Evolutionary conservation across 2,888 invertebrate genomes (phyloP).

Genomic region (Neocrepidodera transversa): DNA sequence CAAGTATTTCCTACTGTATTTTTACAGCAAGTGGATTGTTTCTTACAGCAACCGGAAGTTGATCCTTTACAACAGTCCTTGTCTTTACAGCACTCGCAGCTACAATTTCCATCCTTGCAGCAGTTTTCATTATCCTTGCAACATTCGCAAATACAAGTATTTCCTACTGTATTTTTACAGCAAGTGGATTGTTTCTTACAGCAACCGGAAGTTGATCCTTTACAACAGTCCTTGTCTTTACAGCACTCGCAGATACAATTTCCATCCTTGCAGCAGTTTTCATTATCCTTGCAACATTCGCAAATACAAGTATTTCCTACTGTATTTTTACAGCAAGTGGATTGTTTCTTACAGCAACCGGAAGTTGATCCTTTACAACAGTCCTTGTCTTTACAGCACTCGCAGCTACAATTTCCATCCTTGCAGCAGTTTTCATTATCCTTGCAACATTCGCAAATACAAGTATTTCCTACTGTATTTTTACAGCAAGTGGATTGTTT

Average conservation of each 20-base stretch:
- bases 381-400: neutral
- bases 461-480: neutral
- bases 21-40: too few species aligned
- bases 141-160: neutral
- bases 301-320: neutral
- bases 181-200: neutral
- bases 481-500: neutral
- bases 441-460: too few species aligned
- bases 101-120: too few species aligned
- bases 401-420: neutral
- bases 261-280: neutral
- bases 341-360: neutral
- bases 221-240: neutral
- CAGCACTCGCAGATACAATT: neutral
- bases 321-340: neutral
- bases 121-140: neutral
- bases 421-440: neutral
- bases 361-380: neutral
- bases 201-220: neutral
- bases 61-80: too few species aligned
- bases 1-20: too few species aligned
- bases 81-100: too few species aligned
- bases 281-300: neutral
- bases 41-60: too few species aligned
- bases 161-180: neutral